These are phyloP conservation scores for Dendrophyllia cribrosa DNA, from an alignment of 64 coral and sea anemone species.

Conservation along the genomic window DNA sequence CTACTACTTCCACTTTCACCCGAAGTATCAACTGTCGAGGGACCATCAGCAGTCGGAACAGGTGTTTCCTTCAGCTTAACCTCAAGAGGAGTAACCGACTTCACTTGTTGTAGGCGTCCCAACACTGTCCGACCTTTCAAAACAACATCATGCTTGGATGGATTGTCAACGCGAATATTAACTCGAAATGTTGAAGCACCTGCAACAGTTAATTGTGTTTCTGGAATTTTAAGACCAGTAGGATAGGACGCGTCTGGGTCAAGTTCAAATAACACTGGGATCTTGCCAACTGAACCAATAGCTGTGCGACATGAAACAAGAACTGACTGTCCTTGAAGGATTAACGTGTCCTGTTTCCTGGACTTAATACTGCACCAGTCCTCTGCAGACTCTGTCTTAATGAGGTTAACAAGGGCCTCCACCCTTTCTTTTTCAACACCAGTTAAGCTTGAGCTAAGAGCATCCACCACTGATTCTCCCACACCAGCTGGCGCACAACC, in stretches of 20 bases:
- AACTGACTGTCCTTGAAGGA: slow-evolving; percentile 40
- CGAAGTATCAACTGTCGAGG: neutral
- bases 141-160: slow-evolving; percentile 57
- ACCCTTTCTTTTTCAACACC: slow-evolving; percentile 23
- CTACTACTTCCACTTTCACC: neutral
- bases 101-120: slow-evolving; percentile 56
- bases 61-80: slow-evolving; percentile 38
- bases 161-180: slow-evolving; percentile 52
- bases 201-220: slow-evolving; percentile 26
- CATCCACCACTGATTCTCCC: slow-evolving; percentile 11
- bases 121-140: slow-evolving; percentile 51
- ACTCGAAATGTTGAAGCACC: slow-evolving; percentile 24
- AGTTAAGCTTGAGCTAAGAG: neutral
- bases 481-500: neutral
- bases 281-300: slow-evolving; percentile 29
- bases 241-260: slow-evolving; percentile 6
- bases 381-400: slow-evolving; percentile 29
- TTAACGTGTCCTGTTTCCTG: slow-evolving; percentile 18
- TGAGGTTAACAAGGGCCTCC: slow-evolving; percentile 56
- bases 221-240: slow-evolving; percentile 12
- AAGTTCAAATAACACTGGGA: slow-evolving; percentile 60
- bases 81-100: slow-evolving; percentile 53
- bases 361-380: slow-evolving; percentile 1
- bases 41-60: neutral
- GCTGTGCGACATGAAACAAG: slow-evolving; percentile 40